phyloP scores from a whole-genome alignment of 2,113 vertebrate genomes.

The Callorhinus ursinus region DNA sequence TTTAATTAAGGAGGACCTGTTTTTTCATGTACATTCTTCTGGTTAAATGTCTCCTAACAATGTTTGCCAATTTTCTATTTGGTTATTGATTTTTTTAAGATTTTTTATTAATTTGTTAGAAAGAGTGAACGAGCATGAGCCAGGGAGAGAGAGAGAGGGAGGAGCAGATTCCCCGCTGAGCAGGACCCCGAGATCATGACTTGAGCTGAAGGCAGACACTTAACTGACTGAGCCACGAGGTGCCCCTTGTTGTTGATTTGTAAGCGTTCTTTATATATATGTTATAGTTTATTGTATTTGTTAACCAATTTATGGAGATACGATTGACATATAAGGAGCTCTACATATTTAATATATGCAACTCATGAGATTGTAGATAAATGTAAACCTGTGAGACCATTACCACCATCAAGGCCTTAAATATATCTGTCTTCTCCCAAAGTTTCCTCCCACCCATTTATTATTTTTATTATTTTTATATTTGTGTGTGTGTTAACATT shows the following conservation, averaged over 20 bases:
- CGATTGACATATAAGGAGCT: neutral
- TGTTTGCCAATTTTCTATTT: neutral
- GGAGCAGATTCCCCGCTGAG: too few species aligned
- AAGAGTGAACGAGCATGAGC: too few species aligned
- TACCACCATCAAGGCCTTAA: neutral
- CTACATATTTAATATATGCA: neutral
- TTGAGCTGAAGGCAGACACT: too few species aligned
- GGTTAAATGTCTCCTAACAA: neutral
- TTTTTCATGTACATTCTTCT: neutral
- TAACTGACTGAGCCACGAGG: too few species aligned
- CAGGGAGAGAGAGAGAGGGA: too few species aligned
- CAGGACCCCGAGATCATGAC: too few species aligned
- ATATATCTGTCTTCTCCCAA: neutral
- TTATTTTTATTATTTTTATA: neutral
- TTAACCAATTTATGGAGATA: neutral
- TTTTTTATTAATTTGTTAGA: too few species aligned
- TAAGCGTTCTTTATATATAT: neutral
- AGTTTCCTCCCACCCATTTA: neutral
- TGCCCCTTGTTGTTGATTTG: neutral
- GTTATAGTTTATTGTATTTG: neutral
- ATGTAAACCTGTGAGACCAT: neutral
- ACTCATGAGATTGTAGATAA: neutral
- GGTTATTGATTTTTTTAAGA: neutral
- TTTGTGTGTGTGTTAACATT: neutral
- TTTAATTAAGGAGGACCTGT: neutral